Evolutionary conservation across 92 coral and sea anemone species (phyloP), one percentile per base, ranked within the genome.

Genomic region (Bergia puertoricense): DNA sequence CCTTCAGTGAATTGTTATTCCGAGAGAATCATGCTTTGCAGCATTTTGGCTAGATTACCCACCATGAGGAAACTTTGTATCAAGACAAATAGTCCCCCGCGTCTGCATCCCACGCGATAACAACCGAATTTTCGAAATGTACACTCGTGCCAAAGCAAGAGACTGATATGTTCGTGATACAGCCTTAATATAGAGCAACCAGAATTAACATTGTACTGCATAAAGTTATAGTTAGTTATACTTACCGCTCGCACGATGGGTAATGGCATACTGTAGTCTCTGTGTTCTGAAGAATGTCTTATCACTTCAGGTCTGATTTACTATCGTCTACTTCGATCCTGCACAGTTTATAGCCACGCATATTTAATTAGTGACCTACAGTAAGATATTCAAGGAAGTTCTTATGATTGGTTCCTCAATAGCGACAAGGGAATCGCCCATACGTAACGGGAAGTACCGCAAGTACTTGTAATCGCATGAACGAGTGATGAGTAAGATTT

Each of bases 361-460:
- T 54, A 7, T 46, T 2, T 46, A 74, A 0, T 37, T 73, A 72
- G 5, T 9, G 10, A 6, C 5, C 22, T 0, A 14, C 37, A 14
- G 30, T 30, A 38, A 74, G 5, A 37, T 38, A 74, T 74, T 74
- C 45, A 74, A 74, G 78, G 78, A 74, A 74, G 46, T 74, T 37
- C 6, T 37, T 37, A 5, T 74, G 46, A 74, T 74, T 74, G 78
- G 48, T 37, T 74, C 11, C 38, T 38, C 44, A 37, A 36, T 43
- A 38, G 5, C 1, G 18, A 37, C 43, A 74, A 74, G 78, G 78
- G 78, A 74, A 74, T 74, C 78, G 78, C 78, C 78, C 78, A 39
- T 39, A 11, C 14, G 16, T 0, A 54, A 54, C 16, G 16, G 59
- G 59, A 54, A 54, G 18, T 54, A 54, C 59, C 10, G 2, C 16